A percentile compares a stretch with the other conserved stretches of the same genome.
These are phyloP conservation scores for Ormyrus rosae DNA, from an alignment of 2,888 invertebrate species.

Conservation along the genomic window DNA sequence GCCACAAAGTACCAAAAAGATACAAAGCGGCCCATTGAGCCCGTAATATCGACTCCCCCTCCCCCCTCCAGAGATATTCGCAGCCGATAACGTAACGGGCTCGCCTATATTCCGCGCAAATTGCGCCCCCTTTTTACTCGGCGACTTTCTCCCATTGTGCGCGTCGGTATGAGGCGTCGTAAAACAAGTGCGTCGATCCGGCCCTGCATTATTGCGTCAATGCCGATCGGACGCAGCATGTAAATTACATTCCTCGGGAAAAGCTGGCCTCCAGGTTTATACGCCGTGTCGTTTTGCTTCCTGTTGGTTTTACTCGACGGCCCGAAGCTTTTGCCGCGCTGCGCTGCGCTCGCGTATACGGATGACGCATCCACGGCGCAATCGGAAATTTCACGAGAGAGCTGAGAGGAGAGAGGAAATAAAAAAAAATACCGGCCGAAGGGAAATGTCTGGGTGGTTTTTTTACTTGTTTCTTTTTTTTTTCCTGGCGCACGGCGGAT, in stretches of 20 bases:
- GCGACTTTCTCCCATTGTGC: slow-evolving; percentile 16
- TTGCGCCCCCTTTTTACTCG: slow-evolving; percentile 12
- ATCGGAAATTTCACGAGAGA: slow-evolving; percentile 49
- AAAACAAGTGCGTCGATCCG: slow-evolving; percentile 56
- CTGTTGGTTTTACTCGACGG: slow-evolving; percentile 45
- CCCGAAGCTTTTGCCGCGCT: slow-evolving; percentile 31
- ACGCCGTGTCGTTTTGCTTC: slow-evolving; percentile 43
- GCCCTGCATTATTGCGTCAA: slow-evolving; percentile 50
- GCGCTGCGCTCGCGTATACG: neutral
- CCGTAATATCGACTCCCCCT: neutral
- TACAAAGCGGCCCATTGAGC: neutral
- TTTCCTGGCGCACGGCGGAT: neutral
- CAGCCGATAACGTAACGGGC: slow-evolving; percentile 2
- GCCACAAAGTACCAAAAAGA: slow-evolving; percentile 35
- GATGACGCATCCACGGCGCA: neutral
- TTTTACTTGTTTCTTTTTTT: neutral
- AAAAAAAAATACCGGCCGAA: neutral
- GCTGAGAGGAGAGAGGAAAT: slow-evolving; percentile 5
- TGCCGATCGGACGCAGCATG: slow-evolving; percentile 30
- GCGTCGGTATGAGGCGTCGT: slow-evolving; percentile 36
- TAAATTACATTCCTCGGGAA: slow-evolving; percentile 42
- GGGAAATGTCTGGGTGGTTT: slow-evolving; percentile 29
- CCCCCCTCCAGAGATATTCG: neutral
- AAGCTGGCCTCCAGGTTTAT: slow-evolving; percentile 13
- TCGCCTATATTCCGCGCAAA: slow-evolving; percentile 7